Percentiles rank a stretch among this genome's conserved stretches.
Conservation (phyloP, 2,888 invertebrate species). For the Furcula furcula region DNA sequence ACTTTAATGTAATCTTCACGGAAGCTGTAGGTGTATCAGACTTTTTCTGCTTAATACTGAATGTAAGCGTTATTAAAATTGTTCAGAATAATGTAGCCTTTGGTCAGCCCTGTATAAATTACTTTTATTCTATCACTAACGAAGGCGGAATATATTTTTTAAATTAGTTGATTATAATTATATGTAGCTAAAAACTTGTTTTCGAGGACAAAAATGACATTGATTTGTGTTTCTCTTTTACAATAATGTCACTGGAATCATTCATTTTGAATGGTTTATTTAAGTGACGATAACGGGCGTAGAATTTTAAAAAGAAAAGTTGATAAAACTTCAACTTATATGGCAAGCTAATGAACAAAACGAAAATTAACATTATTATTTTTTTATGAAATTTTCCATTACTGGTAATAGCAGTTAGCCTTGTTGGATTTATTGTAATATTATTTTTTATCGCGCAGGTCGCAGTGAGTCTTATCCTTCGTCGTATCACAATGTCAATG, state of each 20-base stretch:
- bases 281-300: background rate
- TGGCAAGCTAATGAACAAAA: background rate
- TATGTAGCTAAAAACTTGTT: background rate
- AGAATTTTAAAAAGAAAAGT: conserved; percentile 1
- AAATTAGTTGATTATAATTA: too few relatives aligned
- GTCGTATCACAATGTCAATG: too few relatives aligned
- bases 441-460: too few relatives aligned
- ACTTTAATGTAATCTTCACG: too few relatives aligned
- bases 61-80: too few relatives aligned
- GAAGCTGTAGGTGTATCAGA: too few relatives aligned
- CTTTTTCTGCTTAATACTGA: too few relatives aligned
- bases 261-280: background rate
- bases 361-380: background rate
- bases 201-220: background rate
- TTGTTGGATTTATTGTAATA: background rate
- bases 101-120: too few relatives aligned
- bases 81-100: too few relatives aligned
- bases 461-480: too few relatives aligned
- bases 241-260: background rate
- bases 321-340: background rate
- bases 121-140: too few relatives aligned
- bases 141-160: too few relatives aligned
- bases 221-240: background rate
- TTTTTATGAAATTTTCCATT: background rate
- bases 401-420: background rate